phyloP scores from a whole-genome alignment of 1,140 invertebrate genomes.

The Euglossa dilemma region DNA sequence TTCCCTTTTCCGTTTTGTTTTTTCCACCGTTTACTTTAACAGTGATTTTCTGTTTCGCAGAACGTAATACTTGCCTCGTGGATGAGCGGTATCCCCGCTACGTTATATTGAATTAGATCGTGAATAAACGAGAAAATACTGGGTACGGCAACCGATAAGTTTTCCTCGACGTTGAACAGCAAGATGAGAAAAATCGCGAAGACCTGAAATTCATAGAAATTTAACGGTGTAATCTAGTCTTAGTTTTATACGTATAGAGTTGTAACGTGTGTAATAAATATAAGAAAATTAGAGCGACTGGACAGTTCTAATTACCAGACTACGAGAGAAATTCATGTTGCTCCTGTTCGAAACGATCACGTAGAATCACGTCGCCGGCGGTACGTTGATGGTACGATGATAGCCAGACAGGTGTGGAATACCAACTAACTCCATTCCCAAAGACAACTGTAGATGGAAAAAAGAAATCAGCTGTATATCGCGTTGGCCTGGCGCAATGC shows the following conservation, averaged over 20 bases:
- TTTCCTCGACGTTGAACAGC: conserved; percentile 22
- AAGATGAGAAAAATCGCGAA: conserved; percentile 1
- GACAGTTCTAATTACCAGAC: conserved; percentile 8
- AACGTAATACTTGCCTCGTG: conserved; percentile 70
- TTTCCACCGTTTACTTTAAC: neutral
- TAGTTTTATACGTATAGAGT: neutral
- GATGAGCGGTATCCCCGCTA: conserved; percentile 71
- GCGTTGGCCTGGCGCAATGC: conserved; percentile 44
- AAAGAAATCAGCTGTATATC: conserved; percentile 30
- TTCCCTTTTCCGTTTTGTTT: neutral
- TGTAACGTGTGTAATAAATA: neutral
- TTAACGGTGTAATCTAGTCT: neutral
- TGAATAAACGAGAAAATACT: conserved; percentile 64
- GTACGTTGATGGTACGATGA: neutral
- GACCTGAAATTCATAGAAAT: neutral
- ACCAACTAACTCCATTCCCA: conserved; percentile 24
- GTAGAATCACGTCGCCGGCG: neutral
- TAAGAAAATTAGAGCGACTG: neutral
- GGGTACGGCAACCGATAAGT: conserved; percentile 40
- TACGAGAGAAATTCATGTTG: conserved; percentile 26
- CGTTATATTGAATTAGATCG: conserved; percentile 74
- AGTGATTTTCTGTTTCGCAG: conserved; percentile 13
- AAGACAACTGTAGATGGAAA: neutral
- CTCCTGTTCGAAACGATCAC: neutral
- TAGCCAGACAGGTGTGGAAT: conserved; percentile 26